These are phyloP conservation scores for Drosophila parthenogenetica DNA, from an alignment of 2,888 invertebrate species.

Conservation along the genomic window DNA sequence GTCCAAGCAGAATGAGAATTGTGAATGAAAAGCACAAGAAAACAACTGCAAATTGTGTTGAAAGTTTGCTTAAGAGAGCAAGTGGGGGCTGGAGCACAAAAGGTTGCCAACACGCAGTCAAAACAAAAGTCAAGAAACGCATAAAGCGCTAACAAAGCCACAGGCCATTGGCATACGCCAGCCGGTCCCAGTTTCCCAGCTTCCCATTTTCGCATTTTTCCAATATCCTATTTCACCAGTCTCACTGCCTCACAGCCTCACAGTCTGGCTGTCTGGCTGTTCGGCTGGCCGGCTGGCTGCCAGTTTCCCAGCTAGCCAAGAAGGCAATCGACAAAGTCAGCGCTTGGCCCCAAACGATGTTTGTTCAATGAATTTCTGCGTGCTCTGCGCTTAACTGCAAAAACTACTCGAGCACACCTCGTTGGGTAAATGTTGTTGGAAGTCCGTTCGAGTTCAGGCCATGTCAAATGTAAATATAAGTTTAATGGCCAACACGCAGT, in stretches of 20 bases:
- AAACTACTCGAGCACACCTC: background rate
- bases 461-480: conserved; percentile 59
- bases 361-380: conserved; percentile 24
- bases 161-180: conserved; percentile 71
- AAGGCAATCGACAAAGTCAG: conserved; percentile 44
- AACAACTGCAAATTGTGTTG: conserved; percentile 38
- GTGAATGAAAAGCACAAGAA: conserved; percentile 28
- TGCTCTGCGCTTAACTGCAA: background rate
- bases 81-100: background rate
- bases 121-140: conserved; percentile 60
- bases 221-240: background rate
- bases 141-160: conserved; percentile 71
- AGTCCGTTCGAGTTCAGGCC: conserved; percentile 33
- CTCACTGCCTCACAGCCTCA: background rate
- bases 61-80: background rate
- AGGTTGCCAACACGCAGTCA: conserved; percentile 32
- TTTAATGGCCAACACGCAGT: conserved; percentile 60
- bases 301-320: conserved; percentile 32
- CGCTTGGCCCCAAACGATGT: conserved; percentile 19
- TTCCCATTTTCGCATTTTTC: conserved; percentile 1
- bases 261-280: conserved; percentile 11
- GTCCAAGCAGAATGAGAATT: conserved; percentile 31
- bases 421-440: conserved; percentile 19
- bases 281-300: background rate
- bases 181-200: conserved; percentile 17